Conservation (phyloP, 2,888 invertebrate species). For the Eucera pruinosa region DNA sequence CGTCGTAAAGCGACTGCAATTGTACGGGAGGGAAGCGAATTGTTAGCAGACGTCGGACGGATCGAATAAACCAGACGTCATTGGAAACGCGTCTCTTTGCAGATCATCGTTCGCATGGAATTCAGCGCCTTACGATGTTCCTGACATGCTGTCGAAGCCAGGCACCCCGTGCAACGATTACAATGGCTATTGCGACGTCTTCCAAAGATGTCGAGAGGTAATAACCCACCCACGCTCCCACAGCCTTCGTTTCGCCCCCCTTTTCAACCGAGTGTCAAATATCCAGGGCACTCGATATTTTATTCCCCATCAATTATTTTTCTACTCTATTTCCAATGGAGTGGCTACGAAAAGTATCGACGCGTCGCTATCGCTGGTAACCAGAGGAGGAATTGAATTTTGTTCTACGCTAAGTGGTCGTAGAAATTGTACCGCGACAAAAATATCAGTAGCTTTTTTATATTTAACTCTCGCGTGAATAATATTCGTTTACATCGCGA, state of each 20-base stretch:
- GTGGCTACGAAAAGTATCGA: too few species aligned
- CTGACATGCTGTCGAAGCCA: conserved; percentile 95
- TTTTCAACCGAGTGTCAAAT: neutral
- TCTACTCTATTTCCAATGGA: too few species aligned
- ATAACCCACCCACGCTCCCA: conserved; percentile 7
- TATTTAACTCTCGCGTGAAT: too few species aligned
- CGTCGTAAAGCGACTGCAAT: neutral
- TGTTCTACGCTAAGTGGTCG: too few species aligned
- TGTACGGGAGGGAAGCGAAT: neutral
- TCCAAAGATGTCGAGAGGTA: conserved; percentile 92
- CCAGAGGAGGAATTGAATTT: too few species aligned
- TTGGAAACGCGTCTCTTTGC: conserved; percentile 22
- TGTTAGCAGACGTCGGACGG: conserved; percentile 4
- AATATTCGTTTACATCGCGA: too few species aligned
- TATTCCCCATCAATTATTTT: too few species aligned
- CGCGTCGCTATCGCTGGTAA: too few species aligned
- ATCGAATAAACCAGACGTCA: conserved; percentile 14
- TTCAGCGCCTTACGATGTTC: conserved; percentile 93
- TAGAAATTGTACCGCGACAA: too few species aligned
- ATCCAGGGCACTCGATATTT: neutral
- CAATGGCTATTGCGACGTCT: conserved; percentile 91
- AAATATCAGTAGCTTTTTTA: too few species aligned
- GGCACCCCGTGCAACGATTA: conserved; percentile 97
- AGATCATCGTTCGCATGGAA: conserved; percentile 95
- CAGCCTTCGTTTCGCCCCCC: neutral